Conservation (phyloP, 2,888 invertebrate species). For the Emmelina monodactyla region DNA sequence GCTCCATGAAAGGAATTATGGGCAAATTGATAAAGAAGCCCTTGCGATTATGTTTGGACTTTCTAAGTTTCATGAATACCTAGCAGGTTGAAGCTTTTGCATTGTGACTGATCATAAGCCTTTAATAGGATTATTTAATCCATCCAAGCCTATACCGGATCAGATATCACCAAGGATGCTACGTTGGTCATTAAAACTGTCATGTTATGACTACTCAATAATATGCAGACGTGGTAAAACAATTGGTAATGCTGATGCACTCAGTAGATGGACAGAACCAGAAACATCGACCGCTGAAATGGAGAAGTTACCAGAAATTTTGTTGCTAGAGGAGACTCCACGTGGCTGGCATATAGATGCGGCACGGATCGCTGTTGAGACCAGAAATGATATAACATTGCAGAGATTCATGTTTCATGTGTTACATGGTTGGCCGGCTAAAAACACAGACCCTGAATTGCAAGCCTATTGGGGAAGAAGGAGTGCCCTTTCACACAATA, state of each 20-base stretch:
- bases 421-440: constrained; percentile 14
- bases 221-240: constrained; percentile 15
- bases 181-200: constrained; percentile 16
- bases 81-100: constrained; percentile 9
- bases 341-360: constrained; percentile 1
- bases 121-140: constrained; percentile 13
- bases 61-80: constrained; percentile 13
- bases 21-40: constrained; percentile 15
- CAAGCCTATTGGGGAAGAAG: too few species aligned
- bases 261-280: constrained; percentile 16
- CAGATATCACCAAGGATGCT: constrained; percentile 16
- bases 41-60: constrained; percentile 15
- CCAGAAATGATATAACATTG: constrained; percentile 1
- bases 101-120: constrained; percentile 17
- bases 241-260: constrained; percentile 17
- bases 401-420: constrained; percentile 5
- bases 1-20: constrained; percentile 12
- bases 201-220: constrained; percentile 14
- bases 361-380: neutral
- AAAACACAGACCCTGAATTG: constrained; percentile 8
- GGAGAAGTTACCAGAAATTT: neutral
- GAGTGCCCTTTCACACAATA: too few species aligned
- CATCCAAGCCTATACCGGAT: constrained; percentile 7
- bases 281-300: neutral
- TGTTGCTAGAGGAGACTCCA: constrained; percentile 1